Evolutionary conservation across 2,797 vertebrate species (phyloP).

Genomic region (Tragopan temminckii): DNA sequence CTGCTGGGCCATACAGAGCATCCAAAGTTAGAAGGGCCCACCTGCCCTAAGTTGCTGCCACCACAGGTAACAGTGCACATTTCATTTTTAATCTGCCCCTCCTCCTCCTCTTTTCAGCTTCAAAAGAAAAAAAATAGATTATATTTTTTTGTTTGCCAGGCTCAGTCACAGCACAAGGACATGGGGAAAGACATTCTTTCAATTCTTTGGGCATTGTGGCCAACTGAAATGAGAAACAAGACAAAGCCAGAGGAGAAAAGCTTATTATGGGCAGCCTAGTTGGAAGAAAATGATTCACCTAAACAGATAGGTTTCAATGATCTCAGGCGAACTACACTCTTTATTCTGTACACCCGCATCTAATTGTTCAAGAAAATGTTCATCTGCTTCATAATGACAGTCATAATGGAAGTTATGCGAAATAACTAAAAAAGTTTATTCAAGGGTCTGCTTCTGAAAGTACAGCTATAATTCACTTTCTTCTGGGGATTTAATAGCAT

Average conservation of each 20-base stretch:
- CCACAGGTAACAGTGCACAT: background rate
- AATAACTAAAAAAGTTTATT: slow-evolving; percentile 87
- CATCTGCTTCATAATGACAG: slow-evolving; percentile 85
- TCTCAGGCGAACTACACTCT: slow-evolving; percentile 82
- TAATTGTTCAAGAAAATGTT: slow-evolving; percentile 87
- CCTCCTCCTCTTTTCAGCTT: background rate
- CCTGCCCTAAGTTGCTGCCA: background rate
- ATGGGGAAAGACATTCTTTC: slow-evolving; percentile 81
- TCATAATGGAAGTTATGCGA: slow-evolving; percentile 84
- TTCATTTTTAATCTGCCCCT: slow-evolving; percentile 47
- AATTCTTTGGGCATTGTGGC: slow-evolving; percentile 79
- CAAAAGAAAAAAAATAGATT: background rate
- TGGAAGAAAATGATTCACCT: slow-evolving; percentile 85
- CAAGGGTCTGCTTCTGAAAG: slow-evolving; percentile 80
- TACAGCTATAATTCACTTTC: slow-evolving; percentile 77
- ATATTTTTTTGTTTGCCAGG: slow-evolving; percentile 73
- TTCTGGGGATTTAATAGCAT: slow-evolving; percentile 84
- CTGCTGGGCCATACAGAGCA: background rate
- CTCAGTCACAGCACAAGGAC: slow-evolving; percentile 81
- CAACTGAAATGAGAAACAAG: slow-evolving; percentile 83
- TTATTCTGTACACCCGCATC: slow-evolving; percentile 78
- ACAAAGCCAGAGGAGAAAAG: slow-evolving; percentile 84
- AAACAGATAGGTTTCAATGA: slow-evolving; percentile 85
- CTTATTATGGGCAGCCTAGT: slow-evolving; percentile 84
- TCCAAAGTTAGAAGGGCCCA: slow-evolving; percentile 19